Evolutionary conservation across 2,888 invertebrate species (phyloP).

Genomic region (Acanthopleura granulata): DNA sequence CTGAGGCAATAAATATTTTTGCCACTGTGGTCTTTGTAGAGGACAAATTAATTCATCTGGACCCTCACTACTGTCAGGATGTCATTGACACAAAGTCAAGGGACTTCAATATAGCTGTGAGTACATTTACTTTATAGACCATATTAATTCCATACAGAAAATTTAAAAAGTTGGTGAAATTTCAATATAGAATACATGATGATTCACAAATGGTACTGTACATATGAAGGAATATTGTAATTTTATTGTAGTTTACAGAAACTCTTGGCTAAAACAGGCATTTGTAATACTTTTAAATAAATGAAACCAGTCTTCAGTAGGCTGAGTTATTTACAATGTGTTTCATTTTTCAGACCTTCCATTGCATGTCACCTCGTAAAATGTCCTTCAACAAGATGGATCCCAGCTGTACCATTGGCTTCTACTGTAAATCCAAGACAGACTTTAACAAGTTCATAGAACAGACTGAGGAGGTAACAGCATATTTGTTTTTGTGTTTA

Average conservation of each 20-base stretch:
- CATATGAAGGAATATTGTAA: no score
- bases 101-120: constrained; percentile 76
- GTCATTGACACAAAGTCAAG: constrained; percentile 86
- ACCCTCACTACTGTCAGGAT: constrained; percentile 95
- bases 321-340: no score
- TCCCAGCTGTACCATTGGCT: constrained; percentile 92
- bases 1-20: no score
- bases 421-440: constrained; percentile 83
- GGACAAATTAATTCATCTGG: constrained; percentile 90
- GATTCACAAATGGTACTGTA: no score
- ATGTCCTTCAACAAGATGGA: constrained; percentile 89
- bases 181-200: no score
- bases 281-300: no score
- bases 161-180: no score
- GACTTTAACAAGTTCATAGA: constrained; percentile 82
- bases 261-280: no score
- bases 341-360: constrained; percentile 76
- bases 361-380: constrained; percentile 88
- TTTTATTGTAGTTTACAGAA: no score
- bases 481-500: background rate
- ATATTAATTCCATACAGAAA: no score
- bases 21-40: constrained; percentile 71
- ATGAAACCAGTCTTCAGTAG: no score
- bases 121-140: constrained; percentile 12
- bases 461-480: constrained; percentile 51